Base-by-base conservation (phyloP, 2,113 vertebrate genomes). In the Sclerurus mexicanus region DNA sequence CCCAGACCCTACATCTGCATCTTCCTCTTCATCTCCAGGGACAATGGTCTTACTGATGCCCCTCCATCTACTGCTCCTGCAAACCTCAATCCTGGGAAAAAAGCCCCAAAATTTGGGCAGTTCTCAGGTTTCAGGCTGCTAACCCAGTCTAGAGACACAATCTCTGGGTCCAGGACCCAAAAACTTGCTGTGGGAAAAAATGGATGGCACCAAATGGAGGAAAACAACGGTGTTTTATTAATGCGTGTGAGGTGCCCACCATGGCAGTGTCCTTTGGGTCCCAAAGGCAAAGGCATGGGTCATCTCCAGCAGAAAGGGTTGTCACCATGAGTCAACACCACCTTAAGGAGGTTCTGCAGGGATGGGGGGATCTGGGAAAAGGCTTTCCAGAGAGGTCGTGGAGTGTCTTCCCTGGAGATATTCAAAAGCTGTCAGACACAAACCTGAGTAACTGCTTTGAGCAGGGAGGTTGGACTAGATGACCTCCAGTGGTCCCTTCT, bases 221-320 rank as follows among this genome's bases (percentile, higher is more conserved):
- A 27, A 62, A 42, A 18, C 8, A 20, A 4, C 1, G n/a, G 21
- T 10, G 8, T 35, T 23, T 46, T 11, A 16, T 47, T 21, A 71
- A 24, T 11, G 7, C 2, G 7, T 13, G 27, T 16, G 46, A 44
- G 85, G 46, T 63, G 66, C 14, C 75, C 23, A 59, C 44, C 25
- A 3, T 8, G 28, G 1, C 69, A 69, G 31, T 2, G 5, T 5
- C 60, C 55, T 25, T 35, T 50, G 27, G 24, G 7, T 28, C 12
- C 42, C 37, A 16, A 0, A 0, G 8, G 13, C 39, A 25, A 55
- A 52, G 30, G 21, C 30, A 33, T 21, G 31, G 6, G 15, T 22
- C 46, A 35, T 47, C 66, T 62, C 47, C 58, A 69, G 40, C 59
- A 81, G 69, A 47, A 71, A 52, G 30, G 12, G 12, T 1, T 14